These are phyloP conservation scores for Streblospio benedicti DNA, from an alignment of 1,140 invertebrate genomes.

Conservation along the genomic window DNA sequence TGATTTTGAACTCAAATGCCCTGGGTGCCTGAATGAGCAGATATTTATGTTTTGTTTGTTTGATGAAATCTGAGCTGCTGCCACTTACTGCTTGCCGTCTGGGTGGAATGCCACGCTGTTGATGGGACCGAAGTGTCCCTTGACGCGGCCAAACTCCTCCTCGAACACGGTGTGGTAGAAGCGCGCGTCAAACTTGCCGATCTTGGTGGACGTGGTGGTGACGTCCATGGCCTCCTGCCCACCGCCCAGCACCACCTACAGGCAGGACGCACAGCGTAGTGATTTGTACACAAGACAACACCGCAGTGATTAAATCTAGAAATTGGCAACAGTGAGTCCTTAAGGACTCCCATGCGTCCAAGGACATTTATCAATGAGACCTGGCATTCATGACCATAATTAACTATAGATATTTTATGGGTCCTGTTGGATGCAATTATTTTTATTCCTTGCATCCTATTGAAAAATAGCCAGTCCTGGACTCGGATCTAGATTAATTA, in stretches of 20 bases:
- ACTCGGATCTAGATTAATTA: no score
- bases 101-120: conserved; percentile 98
- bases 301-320: no score
- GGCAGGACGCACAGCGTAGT: no score
- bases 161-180: conserved; percentile 99
- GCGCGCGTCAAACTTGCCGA: conserved; percentile 95
- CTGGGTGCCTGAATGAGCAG: not conserved
- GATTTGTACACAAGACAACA: no score
- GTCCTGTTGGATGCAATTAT: no score
- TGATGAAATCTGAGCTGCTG: not conserved
- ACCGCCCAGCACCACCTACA: conserved; percentile 79
- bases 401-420: no score
- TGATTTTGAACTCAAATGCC: not conserved
- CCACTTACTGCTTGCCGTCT: conserved; percentile 69
- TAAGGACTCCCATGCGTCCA: no score
- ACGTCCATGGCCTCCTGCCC: conserved; percentile 99
- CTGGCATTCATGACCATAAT: no score
- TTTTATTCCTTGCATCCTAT: no score
- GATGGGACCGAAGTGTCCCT: conserved; percentile 99
- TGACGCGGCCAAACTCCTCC: conserved; percentile 96
- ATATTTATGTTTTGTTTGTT: not conserved
- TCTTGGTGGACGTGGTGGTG: conserved; percentile 86
- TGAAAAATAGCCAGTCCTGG: no score
- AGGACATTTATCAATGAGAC: no score
- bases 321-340: no score